Evolutionary conservation across 2,797 vertebrate genomes (phyloP), one percentile per base, ranked within the genome.

Genomic region (Sphenodon punctatus): DNA sequence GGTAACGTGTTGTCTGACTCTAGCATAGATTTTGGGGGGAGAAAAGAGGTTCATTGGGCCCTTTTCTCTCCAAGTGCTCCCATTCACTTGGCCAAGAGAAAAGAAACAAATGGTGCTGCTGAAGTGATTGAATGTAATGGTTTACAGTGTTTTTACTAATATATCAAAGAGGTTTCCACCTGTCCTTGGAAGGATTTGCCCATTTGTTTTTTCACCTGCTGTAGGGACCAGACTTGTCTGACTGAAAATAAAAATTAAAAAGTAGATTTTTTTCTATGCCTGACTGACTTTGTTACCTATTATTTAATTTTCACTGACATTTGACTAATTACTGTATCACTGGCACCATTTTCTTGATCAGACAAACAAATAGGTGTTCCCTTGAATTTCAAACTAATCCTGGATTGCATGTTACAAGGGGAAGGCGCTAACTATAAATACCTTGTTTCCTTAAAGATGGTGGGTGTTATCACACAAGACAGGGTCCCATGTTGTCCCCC

Each of bases 151-250:
- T 64, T 61, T 49, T 3, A 64, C 80, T 60, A 55, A 39, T 20
- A 34, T 32, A 56, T 20, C 17, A n/a, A 30, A 43, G 19, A 46
- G 0, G 84, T 42, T 70, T 12, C 58, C 67, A 67, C 61, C 70
- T 65, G 79, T 51, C 82, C 30, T 67, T 38, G 15, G 67, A 76
- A 51, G 41, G 7, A 20, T 86, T 88, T 85, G 67, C 75, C 75
- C 88, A n/a, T 59, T 41, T 73, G 0, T 80, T 85, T 85, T 84
- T 89, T 82, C 80, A 90, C 63, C 68, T 27, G 32, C 51, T 38
- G 30, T 30, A 85, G 55, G 36, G 27, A 25, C 43, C 46, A 65
- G 55, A 80, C 81, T 63, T 17, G 78, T 73, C 49, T 60, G 27
- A 55, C 81, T 70, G 66, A 86, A 78, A 61, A 0, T 0, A 4